These are phyloP conservation scores for Drosophila atripex DNA, from an alignment of 2,888 invertebrate genomes.

Conservation along the genomic window DNA sequence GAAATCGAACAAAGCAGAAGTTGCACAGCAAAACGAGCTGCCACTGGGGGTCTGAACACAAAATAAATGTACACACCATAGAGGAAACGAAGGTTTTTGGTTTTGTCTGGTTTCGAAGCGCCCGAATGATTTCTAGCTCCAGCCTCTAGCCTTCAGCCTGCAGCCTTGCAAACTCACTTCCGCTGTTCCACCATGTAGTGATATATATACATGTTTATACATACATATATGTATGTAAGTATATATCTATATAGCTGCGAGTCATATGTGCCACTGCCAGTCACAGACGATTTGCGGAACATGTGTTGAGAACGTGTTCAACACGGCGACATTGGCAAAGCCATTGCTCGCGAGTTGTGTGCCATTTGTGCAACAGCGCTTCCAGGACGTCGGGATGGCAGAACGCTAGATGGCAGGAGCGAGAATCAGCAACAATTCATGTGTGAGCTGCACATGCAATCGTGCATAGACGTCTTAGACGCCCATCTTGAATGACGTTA, in stretches of 20 bases:
- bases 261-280: conserved; percentile 24
- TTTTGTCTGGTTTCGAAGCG: conserved; percentile 45
- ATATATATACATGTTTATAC: not conserved
- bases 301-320: conserved; percentile 77
- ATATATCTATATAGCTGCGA: conserved; percentile 1
- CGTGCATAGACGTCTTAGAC: conserved; percentile 54
- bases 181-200: conserved; percentile 32
- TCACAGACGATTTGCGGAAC: conserved; percentile 70
- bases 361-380: conserved; percentile 51
- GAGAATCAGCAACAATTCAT: conserved; percentile 60
- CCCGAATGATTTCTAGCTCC: conserved; percentile 65
- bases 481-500: conserved; percentile 71
- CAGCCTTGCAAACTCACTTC: conserved; percentile 64
- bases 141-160: conserved; percentile 15
- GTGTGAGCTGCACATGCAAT: conserved; percentile 52
- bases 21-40: conserved; percentile 37
- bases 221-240: not conserved
- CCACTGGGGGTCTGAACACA: conserved; percentile 31
- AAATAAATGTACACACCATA: conserved; percentile 37
- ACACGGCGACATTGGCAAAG: conserved; percentile 56
- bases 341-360: conserved; percentile 48
- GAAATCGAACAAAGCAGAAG: conserved; percentile 71
- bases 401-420: conserved; percentile 19
- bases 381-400: not conserved
- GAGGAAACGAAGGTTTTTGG: conserved; percentile 28